A percentile compares a stretch with the other conserved stretches of the same genome.
Conservation (phyloP, 2,797 vertebrate genomes). For the Dromococcyx pavoninus region DNA sequence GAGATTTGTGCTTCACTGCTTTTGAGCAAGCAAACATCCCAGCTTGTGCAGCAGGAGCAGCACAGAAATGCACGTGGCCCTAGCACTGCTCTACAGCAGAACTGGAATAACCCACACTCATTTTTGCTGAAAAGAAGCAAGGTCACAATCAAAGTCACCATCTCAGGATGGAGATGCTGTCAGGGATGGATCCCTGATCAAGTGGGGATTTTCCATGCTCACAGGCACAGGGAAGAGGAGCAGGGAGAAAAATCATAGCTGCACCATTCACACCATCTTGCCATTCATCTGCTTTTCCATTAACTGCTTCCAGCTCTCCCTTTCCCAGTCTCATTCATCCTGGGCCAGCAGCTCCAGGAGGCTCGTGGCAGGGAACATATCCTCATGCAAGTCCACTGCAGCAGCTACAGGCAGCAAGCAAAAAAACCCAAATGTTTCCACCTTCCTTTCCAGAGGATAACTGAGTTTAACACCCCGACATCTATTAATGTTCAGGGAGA, state of each 20-base stretch:
- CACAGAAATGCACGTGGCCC: background rate
- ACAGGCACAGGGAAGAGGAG: background rate
- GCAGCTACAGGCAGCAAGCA: background rate
- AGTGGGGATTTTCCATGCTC: background rate
- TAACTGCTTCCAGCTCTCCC: background rate
- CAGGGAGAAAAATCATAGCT: background rate
- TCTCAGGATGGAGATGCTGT: background rate
- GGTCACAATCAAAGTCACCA: background rate
- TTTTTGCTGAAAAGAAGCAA: background rate
- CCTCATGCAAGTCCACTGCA: rapidly evolving
- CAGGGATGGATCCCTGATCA: background rate
- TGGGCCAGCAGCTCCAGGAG: background rate
- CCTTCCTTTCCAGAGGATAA: background rate
- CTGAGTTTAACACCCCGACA: background rate
- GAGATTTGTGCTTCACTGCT: background rate
- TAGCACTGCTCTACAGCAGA: background rate
- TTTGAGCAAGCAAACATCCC: background rate
- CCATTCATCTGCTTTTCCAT: background rate
- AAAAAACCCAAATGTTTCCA: background rate
- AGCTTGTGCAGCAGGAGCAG: background rate
- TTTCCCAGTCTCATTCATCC: background rate
- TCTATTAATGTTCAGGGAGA: background rate
- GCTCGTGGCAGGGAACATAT: rapidly evolving
- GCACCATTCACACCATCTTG: background rate
- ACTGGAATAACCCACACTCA: background rate